Base-by-base conservation (phyloP, 2,888 invertebrate genomes). In the Nasonovia ribisnigri region DNA sequence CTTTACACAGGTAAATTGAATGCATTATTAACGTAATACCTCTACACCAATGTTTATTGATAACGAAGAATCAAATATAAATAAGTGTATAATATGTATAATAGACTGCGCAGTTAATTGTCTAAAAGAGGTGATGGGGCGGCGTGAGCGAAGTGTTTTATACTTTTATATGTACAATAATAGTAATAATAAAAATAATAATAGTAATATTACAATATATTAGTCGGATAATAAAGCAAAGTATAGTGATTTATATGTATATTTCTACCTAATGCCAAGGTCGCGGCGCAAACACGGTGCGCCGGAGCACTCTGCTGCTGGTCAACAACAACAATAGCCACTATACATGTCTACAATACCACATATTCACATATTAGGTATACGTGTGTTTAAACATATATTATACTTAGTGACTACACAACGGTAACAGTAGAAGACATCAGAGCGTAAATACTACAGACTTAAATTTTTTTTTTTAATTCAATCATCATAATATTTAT, bases 201-300 rank as follows among this genome's bases (percentile, higher is more conserved):
- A 90, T 48, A 84, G n/a, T 84, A 54, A 60, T 57, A 91, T 54
- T 51, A 54, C 26, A 43, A 36, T 54, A 48, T 87, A 92, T 87
- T 86, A 26, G 86, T 92, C 60, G 60, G 48, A 87, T 60, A 87
- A n/a, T 67, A 87, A 87, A 36, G 87, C 60, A 48, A 43, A 67
- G 36, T 60, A 48, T n/a, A 43, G 48, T 42, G 87, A 92, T 88
- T 92, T 87, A 92, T 92, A 46, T 46, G n/a, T 46, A 60, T 42
- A 60, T 87, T 92, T 67, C 92, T 57, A 42, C 77, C 16, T 88
- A 92, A 92, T 48, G 67, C 87, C 92, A 92, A 92, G 92, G 92
- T 87, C 92, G 42, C n/a, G 87, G 36, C 29, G 60, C 11, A 46
- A 87, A 87, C 51, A 51, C 90, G 20, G 29, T 43, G 87, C 36